Evolutionary conservation across 2,797 vertebrate genomes (phyloP).

Genomic region (Aythya fuligula): DNA sequence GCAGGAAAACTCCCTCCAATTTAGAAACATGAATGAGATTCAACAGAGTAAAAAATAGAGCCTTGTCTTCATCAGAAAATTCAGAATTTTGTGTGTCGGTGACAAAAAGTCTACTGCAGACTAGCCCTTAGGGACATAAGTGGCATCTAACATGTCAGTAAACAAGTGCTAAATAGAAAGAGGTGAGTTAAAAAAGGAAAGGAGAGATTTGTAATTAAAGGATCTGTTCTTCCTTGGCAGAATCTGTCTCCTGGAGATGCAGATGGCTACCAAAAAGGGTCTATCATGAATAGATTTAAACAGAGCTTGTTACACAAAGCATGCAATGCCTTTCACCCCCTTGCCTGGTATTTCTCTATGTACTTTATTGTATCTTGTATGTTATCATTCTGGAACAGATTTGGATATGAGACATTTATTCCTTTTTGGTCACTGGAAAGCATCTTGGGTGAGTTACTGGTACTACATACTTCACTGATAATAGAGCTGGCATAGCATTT

Average conservation of each 20-base stretch:
- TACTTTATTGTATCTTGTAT: background rate
- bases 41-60: background rate
- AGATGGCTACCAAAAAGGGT: background rate
- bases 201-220: background rate
- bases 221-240: background rate
- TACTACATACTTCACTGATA: background rate
- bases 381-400: background rate
- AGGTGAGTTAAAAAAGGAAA: rapidly evolving
- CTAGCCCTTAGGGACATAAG: rapidly evolving
- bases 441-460: background rate
- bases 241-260: background rate
- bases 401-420: background rate
- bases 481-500: background rate
- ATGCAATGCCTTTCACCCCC: background rate
- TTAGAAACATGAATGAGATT: background rate
- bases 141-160: background rate
- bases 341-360: background rate
- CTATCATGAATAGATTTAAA: background rate
- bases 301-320: background rate
- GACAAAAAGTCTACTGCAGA: background rate
- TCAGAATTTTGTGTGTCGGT: background rate
- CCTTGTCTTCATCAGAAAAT: background rate
- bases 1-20: background rate
- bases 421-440: background rate
- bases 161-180: background rate